phyloP scores from a whole-genome alignment of 92 coral and sea anemone species.

The Porites evermanni region DNA sequence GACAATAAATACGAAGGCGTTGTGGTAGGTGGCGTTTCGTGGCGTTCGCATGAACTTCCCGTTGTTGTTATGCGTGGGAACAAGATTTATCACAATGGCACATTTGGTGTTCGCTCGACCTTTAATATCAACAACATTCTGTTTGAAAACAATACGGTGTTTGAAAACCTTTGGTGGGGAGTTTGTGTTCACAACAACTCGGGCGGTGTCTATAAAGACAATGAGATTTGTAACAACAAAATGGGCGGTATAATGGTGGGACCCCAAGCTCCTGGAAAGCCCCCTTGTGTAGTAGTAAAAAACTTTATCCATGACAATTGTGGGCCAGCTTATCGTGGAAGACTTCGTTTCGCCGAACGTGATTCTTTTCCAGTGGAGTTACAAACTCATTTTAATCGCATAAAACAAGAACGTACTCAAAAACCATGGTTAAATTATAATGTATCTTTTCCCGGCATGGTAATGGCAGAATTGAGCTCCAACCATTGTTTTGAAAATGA shows the following conservation, averaged over 20 bases:
- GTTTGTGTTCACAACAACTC: slow-evolving; percentile 38
- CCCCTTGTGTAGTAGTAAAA: slow-evolving; percentile 16
- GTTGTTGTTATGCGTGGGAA: not conserved
- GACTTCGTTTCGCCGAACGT: slow-evolving; percentile 10
- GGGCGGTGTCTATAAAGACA: slow-evolving; percentile 20
- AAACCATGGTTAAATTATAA: not conserved
- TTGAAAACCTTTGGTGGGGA: slow-evolving; percentile 46
- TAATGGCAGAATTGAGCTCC: not conserved
- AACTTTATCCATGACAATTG: slow-evolving; percentile 40
- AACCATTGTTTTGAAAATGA: slow-evolving; percentile 8
- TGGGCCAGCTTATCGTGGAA: slow-evolving; percentile 25
- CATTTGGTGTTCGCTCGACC: slow-evolving; percentile 26
- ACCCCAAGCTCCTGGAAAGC: slow-evolving; percentile 5
- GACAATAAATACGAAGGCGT: slow-evolving; percentile 38
- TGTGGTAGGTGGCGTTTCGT: not conserved
- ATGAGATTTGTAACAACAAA: slow-evolving; percentile 34
- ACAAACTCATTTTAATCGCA: not conserved
- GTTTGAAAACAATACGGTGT: slow-evolving; percentile 17
- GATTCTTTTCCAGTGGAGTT: not conserved
- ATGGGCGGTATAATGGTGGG: slow-evolving; percentile 41
- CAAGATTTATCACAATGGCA: slow-evolving; percentile 37
- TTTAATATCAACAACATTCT: not conserved
- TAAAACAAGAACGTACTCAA: too few relatives aligned
- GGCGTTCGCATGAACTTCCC: not conserved
- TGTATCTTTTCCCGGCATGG: not conserved